phyloP scores from a whole-genome alignment of 2,113 vertebrate genomes.

The Macaca nemestrina region DNA sequence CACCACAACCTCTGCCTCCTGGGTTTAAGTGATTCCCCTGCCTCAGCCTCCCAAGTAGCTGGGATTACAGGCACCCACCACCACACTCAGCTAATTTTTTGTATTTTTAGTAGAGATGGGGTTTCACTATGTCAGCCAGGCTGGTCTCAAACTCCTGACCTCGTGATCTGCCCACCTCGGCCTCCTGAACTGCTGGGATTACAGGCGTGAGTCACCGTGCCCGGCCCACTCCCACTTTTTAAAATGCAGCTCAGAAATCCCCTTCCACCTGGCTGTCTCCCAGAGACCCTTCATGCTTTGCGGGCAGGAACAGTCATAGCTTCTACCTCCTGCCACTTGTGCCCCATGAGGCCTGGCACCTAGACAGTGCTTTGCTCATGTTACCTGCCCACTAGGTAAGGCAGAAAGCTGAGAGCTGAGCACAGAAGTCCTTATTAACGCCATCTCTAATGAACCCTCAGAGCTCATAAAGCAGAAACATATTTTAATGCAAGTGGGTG shows the following conservation, averaged over 20 bases:
- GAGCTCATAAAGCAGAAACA: not conserved
- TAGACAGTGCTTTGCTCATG: accelerated
- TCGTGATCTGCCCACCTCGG: too few species aligned
- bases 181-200: too few species aligned
- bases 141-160: too few species aligned
- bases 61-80: too few species aligned
- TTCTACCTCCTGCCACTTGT: accelerated
- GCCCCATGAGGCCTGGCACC: not conserved
- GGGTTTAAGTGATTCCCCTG: too few species aligned
- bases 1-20: too few species aligned
- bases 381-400: not conserved
- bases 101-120: too few species aligned
- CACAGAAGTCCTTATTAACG: not conserved
- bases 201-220: too few species aligned
- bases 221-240: not conserved
- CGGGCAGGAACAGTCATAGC: not conserved
- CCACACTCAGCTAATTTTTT: too few species aligned
- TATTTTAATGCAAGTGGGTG: not conserved
- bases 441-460: not conserved
- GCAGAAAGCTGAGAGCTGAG: not conserved
- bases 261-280: not conserved
- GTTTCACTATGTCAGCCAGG: too few species aligned
- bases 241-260: not conserved
- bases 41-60: too few species aligned
- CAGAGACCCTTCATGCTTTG: not conserved